Evolutionary conservation across 2,797 vertebrate genomes (phyloP), one percentile per base, ranked within the genome.

Genomic region (Enteromius argenteus): DNA sequence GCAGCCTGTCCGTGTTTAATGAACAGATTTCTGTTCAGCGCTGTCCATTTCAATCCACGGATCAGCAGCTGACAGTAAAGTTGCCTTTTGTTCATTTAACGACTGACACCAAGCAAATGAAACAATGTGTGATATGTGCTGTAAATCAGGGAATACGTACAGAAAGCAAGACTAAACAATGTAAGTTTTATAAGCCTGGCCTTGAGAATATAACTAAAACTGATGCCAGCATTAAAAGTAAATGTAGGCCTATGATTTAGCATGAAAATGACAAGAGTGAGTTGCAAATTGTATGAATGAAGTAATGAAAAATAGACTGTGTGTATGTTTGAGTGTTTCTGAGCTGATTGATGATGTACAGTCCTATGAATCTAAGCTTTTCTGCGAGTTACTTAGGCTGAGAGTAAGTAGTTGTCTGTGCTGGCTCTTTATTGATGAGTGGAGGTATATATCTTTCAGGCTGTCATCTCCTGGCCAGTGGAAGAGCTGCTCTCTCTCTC

Each of bases 361-460:
- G 93, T 94, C 93, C 95, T 93, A 93, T 93, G 93, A 95, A 95
- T 95, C 94, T 92, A 95, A 96, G 96, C 95, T 95, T 96, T 96
- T 96, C 93, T 92, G 88, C 19, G 91, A 95, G 95, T 96, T 96
- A 95, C 95, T 95, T 94, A 95, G 95, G 92, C 94, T 95, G 94
- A 95, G 96, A 95, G 95, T 96, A 96, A 96, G 95, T 96, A 95
- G 95, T 96, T 96, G 96, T 96, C 94, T 94, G 95, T 96, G 95
- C 92, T 91, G 91, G 93, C 92, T 74, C 77, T 94, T 94, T 95
- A 95, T 95, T 96, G 95, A 96, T 95, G 95, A 95, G 94, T 94
- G 93, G 94, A 94, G 94, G 94, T 94, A 95, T 96, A 95, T 95
- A 96, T 96, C 96, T 96, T 96, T 96, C 94, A 95, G 93, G 93